A percentile compares a stretch with the other conserved stretches of the same genome.
Conservation (phyloP, 2,797 vertebrate species). For the Protosalanx chinensis region DNA sequence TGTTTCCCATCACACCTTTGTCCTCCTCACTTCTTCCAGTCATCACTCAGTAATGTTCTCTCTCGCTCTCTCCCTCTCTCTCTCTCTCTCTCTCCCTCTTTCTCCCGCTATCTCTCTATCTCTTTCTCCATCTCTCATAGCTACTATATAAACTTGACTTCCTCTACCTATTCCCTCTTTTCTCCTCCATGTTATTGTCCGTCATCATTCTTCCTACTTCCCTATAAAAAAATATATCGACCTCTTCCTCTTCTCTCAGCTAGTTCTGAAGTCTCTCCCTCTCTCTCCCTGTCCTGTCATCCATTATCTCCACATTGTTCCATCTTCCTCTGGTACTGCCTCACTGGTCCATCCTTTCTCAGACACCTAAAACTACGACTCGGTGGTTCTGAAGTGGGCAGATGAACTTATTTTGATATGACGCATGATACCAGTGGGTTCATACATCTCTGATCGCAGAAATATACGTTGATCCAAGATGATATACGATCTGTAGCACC, state of each 20-base stretch:
- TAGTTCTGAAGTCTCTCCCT: neutral
- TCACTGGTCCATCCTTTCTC: too few relatives aligned
- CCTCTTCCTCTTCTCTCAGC: neutral
- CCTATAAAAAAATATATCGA: neutral
- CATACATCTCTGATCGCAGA: slow-evolving; percentile 1
- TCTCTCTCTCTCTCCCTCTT: neutral
- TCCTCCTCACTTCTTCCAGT: neutral
- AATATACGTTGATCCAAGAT: neutral
- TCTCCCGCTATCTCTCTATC: neutral
- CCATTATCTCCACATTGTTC: neutral
- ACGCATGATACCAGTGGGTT: neutral
- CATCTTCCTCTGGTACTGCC: neutral
- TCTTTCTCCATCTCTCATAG: neutral
- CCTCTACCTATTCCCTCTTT: neutral
- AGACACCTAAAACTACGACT: too few relatives aligned
- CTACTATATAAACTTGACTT: neutral
- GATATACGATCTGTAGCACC: neutral
- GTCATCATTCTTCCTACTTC: neutral
- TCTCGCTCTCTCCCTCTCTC: neutral
- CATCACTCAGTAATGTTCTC: neutral
- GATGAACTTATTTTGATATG: neutral
- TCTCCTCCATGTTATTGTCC: neutral
- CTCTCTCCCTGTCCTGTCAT: neutral
- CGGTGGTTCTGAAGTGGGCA: too few relatives aligned
- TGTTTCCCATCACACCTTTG: neutral